Evolutionary conservation across 2,113 vertebrate genomes (phyloP), one percentile per base, ranked within the genome.

Genomic region (Clarias gariepinus): DNA sequence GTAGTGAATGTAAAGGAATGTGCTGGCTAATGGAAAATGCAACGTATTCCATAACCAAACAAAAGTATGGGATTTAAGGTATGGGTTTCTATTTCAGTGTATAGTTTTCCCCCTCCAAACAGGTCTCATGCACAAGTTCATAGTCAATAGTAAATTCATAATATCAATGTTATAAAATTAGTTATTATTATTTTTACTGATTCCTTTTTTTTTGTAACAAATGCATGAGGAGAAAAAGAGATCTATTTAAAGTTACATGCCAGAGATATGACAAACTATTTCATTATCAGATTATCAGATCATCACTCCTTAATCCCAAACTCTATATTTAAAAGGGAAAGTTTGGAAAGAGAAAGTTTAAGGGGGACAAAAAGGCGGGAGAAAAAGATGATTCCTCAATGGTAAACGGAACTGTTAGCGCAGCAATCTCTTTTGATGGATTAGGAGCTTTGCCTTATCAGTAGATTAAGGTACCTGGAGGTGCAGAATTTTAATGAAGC

Each of bases 371-470:
- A 79, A 73, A 69, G 80, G 28, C 52, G 0, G 36, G 21, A 68
- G 60, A 60, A 85, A 85, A 81, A 90, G 90, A 90, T 90, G 91
- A 88, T 92, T 89, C 83, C 88, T 90, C 86, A 90, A 89, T 87
- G 85, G 89, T 93, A 92, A 94, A 93, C 87, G 90, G 84, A 90
- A 89, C 87, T 89, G 86, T 82, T 92, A 87, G 91, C 83, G 89
- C 91, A 87, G 85, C 63, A 21, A 94, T 89, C 90, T 88, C 61
- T 85, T 92, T 92, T 89, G 84, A 92, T 93, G 90, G 93, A 93
- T 95, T 93, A 93, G 92, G 89, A 92, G 91, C 91, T 93, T 93
- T 91, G 85, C 89, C 82, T 92, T 94, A 93, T 95, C 93, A 90
- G 91, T 93, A 92, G 91, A 94, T 91, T 90, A 86, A 85, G 91